A percentile compares a stretch with the other conserved stretches of the same genome.
These are phyloP conservation scores for Chorisops tibialis DNA, from an alignment of 2,888 invertebrate species.

Conservation along the genomic window DNA sequence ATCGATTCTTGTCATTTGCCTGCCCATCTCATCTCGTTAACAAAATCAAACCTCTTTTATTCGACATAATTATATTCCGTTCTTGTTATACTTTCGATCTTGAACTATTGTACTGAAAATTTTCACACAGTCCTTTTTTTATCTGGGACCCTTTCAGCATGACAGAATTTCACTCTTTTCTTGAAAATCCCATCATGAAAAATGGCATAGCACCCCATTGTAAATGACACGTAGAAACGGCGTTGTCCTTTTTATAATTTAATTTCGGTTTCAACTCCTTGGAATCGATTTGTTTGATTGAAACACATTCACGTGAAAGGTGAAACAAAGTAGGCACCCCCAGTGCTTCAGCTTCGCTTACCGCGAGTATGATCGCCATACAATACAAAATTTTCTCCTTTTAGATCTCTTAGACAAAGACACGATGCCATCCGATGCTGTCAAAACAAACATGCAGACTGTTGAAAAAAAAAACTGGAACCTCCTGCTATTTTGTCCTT, in stretches of 20 bases:
- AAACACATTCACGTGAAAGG: conserved; percentile 20
- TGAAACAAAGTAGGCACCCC: conserved; percentile 18
- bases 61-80: neutral
- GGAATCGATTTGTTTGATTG: conserved; percentile 16
- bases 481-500: conserved; percentile 20
- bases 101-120: neutral
- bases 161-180: conserved; percentile 11
- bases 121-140: neutral
- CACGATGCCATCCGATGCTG: conserved; percentile 13
- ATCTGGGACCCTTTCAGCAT: neutral
- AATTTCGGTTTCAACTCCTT: conserved; percentile 15
- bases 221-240: neutral
- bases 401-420: conserved; percentile 21
- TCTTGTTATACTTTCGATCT: conserved; percentile 9
- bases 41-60: neutral
- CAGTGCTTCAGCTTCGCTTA: conserved; percentile 9
- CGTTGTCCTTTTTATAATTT: conserved; percentile 5
- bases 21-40: neutral
- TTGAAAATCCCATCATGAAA: conserved; percentile 1
- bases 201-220: conserved; percentile 17
- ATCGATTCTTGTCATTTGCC: too few species aligned
- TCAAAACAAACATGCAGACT: conserved; percentile 19
- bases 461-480: conserved; percentile 18
- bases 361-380: neutral
- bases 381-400: conserved; percentile 6